phyloP scores from a whole-genome alignment of 2,888 invertebrate species.

The Oxyscelio sp. region DNA sequence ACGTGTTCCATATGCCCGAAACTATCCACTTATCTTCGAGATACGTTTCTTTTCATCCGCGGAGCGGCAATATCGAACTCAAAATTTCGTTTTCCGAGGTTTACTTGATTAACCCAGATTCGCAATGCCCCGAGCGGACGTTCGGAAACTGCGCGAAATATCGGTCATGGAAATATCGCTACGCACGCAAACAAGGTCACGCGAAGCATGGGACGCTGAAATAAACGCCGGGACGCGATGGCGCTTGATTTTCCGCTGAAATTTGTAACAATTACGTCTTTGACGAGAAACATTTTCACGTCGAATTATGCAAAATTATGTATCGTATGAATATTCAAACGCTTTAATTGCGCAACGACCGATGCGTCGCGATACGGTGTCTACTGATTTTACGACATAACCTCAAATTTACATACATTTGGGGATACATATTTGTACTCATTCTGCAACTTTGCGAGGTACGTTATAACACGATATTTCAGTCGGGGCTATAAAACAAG shows the following conservation, averaged over 20 bases:
- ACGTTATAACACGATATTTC: slow-evolving; percentile 29
- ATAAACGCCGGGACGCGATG: slow-evolving; percentile 15
- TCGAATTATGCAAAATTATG: slow-evolving; percentile 58
- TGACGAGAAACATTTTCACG: slow-evolving; percentile 49
- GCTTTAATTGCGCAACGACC: slow-evolving; percentile 43
- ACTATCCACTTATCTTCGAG: background rate
- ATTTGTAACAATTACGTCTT: slow-evolving; percentile 46
- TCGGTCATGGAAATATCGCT: slow-evolving; percentile 59
- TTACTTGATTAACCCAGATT: slow-evolving; percentile 69
- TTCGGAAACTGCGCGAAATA: slow-evolving; percentile 50
- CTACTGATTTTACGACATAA: slow-evolving; percentile 41
- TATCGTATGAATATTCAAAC: slow-evolving; percentile 58
- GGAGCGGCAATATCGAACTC: slow-evolving; percentile 1
- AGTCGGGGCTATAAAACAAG: slow-evolving; percentile 34
- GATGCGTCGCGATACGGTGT: slow-evolving; percentile 32
- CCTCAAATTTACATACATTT: slow-evolving; percentile 49
- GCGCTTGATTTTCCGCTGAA: slow-evolving; percentile 45
- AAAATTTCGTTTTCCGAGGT: slow-evolving; percentile 47
- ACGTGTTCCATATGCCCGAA: background rate
- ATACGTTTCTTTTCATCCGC: slow-evolving; percentile 11
- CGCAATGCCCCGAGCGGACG: slow-evolving; percentile 27
- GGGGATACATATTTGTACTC: slow-evolving; percentile 44
- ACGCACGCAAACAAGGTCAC: slow-evolving; percentile 59
- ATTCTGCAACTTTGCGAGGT: slow-evolving; percentile 22
- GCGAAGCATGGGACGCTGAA: slow-evolving; percentile 18